A percentile compares a stretch with the other conserved stretches of the same genome.
phyloP scores from a whole-genome alignment of 2,888 invertebrate genomes.

The Geophilus truncorum region DNA sequence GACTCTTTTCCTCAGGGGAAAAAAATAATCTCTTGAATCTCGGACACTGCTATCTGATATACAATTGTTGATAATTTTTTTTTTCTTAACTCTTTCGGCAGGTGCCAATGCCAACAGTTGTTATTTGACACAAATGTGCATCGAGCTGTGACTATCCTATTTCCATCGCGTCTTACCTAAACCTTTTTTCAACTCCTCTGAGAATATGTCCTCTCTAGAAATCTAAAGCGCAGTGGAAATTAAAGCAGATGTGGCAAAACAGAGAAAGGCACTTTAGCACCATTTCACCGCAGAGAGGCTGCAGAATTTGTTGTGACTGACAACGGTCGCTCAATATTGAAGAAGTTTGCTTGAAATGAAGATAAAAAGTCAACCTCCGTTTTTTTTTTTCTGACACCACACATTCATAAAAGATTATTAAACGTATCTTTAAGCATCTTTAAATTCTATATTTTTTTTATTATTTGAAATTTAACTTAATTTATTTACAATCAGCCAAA shows the following conservation, averaged over 20 bases:
- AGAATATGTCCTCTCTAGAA: neutral
- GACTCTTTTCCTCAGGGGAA: too few relatives aligned
- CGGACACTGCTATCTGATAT: neutral
- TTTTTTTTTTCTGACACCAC: too few relatives aligned
- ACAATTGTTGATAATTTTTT: neutral
- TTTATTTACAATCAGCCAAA: neutral
- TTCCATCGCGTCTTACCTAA: neutral
- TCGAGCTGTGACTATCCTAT: neutral
- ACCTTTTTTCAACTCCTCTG: neutral
- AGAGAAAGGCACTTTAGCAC: conserved; percentile 11
- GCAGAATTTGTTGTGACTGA: neutral
- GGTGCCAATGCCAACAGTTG: neutral
- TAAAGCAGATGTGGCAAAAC: conserved; percentile 20
- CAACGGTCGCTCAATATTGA: conserved; percentile 5
- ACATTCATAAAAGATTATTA: too few relatives aligned
- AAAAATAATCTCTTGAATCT: neutral
- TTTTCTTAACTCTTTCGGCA: neutral
- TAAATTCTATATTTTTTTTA: too few relatives aligned
- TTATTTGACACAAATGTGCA: neutral
- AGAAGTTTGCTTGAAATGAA: neutral
- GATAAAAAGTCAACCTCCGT: neutral
- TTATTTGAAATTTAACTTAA: too few relatives aligned
- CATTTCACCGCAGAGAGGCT: neutral
- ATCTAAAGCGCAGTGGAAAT: conserved; percentile 10
- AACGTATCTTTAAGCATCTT: too few relatives aligned